Evolutionary conservation across 2,113 vertebrate genomes (phyloP).

Genomic region (Pogona vitticeps): DNA sequence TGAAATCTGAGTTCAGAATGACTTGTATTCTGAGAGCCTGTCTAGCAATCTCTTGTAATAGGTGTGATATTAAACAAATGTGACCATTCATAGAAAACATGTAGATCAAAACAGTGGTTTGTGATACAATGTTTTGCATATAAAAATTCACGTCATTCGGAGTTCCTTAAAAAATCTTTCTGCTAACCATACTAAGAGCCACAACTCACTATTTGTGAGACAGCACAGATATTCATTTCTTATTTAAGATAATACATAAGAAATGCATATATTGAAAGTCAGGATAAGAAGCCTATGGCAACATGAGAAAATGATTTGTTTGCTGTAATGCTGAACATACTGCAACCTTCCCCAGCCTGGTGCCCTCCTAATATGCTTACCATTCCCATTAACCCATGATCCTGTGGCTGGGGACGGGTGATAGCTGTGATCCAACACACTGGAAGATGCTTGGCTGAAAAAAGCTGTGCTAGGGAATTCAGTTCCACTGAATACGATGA

Average conservation of each 20-base stretch:
- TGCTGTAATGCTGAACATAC: not conserved
- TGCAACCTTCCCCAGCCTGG: not conserved
- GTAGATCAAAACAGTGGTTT: conserved; percentile 16
- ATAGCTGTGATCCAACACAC: not conserved
- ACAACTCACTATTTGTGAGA: conserved; percentile 50
- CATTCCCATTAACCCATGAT: not conserved
- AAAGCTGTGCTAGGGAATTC: not conserved
- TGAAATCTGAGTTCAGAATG: not conserved
- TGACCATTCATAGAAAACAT: not conserved
- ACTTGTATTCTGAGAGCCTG: not conserved
- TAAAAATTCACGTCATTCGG: not conserved
- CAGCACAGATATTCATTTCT: conserved; percentile 52
- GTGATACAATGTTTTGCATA: not conserved
- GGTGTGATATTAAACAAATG: not conserved
- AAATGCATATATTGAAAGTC: conserved; percentile 10
- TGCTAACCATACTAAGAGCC: conserved; percentile 6
- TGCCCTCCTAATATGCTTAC: not conserved
- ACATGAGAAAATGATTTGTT: conserved; percentile 50
- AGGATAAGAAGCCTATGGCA: conserved; percentile 51
- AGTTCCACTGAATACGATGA: not conserved
- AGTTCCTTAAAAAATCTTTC: not conserved
- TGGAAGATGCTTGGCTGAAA: not conserved
- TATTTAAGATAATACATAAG: conserved; percentile 52
- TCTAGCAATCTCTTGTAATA: not conserved
- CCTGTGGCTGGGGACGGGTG: not conserved